Evolutionary conservation across 53 echinoderm and acorn worm genomes (phyloP).

Genomic region (Mesocentrotus franciscanus): DNA sequence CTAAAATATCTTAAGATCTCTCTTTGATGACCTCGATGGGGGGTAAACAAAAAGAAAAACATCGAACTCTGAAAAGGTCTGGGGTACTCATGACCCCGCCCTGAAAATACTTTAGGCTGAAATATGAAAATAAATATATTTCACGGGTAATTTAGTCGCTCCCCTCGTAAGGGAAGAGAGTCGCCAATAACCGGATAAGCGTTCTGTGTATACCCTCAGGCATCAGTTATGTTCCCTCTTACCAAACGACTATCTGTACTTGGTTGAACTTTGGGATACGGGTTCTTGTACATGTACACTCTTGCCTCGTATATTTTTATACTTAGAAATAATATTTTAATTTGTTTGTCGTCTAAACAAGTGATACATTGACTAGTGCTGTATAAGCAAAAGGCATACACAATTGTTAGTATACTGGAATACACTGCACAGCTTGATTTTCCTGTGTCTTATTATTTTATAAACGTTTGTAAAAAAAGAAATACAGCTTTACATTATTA

Average conservation of each 20-base stretch:
- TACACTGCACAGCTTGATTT: too few relatives aligned
- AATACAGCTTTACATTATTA: too few relatives aligned
- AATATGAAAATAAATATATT: conserved; percentile 56
- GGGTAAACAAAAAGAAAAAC: not conserved
- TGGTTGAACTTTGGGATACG: not conserved
- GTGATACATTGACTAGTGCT: too few relatives aligned
- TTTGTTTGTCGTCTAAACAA: too few relatives aligned
- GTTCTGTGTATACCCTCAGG: conserved; percentile 25
- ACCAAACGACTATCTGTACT: not conserved
- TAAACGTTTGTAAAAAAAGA: too few relatives aligned
- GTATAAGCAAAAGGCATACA: too few relatives aligned
- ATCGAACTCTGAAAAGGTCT: not conserved
- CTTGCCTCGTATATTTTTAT: not conserved
- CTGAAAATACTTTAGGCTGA: conserved; percentile 19
- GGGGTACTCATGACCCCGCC: conserved; percentile 50
- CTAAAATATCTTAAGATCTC: not conserved
- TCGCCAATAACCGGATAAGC: conserved; percentile 43
- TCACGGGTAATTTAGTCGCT: conserved; percentile 37
- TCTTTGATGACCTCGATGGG: not conserved
- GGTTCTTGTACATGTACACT: not conserved
- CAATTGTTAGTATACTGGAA: too few relatives aligned
- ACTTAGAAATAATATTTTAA: too few relatives aligned
- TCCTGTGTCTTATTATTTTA: too few relatives aligned
- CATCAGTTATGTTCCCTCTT: not conserved
- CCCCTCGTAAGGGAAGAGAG: conserved; percentile 36